A percentile compares a stretch with the other conserved stretches of the same genome.
These are phyloP conservation scores for Lacanobia oleracea DNA, from an alignment of 2,888 invertebrate genomes.

Conservation along the genomic window DNA sequence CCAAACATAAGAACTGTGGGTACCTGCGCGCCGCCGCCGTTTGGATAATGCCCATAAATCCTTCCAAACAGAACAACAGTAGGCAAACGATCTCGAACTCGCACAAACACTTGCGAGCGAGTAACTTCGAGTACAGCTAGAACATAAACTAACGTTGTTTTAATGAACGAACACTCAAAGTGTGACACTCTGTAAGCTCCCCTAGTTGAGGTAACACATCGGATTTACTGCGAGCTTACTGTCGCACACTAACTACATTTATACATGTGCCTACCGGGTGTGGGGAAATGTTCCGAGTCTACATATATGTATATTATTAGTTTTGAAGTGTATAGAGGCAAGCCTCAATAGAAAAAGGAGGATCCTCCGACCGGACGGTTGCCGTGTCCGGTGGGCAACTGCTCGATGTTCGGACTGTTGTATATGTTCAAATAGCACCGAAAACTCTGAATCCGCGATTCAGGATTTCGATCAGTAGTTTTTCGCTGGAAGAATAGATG, in stretches of 20 bases:
- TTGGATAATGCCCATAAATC: background rate
- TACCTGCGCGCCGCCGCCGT: too few species aligned
- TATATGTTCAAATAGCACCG: too few species aligned
- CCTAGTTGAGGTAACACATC: slow-evolving; percentile 25
- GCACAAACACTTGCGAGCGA: background rate
- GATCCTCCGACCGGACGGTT: too few species aligned
- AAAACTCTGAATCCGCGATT: too few species aligned
- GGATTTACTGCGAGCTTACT: slow-evolving; percentile 21
- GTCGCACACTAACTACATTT: background rate
- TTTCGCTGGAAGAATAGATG: too few species aligned
- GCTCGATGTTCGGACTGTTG: too few species aligned
- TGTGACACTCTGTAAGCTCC: slow-evolving; percentile 36
- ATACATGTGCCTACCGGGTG: background rate
- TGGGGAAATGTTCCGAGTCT: background rate
- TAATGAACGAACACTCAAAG: slow-evolving; percentile 39
- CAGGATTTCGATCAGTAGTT: too few species aligned
- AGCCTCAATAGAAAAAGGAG: too few species aligned
- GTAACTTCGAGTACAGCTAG: background rate
- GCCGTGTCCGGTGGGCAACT: too few species aligned
- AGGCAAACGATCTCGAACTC: background rate
- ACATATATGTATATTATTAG: background rate
- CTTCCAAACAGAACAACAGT: background rate
- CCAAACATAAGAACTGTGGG: too few species aligned
- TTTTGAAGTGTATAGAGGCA: too few species aligned
- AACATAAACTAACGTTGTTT: slow-evolving; percentile 29